phyloP scores from a whole-genome alignment of 2,888 invertebrate genomes.

The Parnassius smintheus region DNA sequence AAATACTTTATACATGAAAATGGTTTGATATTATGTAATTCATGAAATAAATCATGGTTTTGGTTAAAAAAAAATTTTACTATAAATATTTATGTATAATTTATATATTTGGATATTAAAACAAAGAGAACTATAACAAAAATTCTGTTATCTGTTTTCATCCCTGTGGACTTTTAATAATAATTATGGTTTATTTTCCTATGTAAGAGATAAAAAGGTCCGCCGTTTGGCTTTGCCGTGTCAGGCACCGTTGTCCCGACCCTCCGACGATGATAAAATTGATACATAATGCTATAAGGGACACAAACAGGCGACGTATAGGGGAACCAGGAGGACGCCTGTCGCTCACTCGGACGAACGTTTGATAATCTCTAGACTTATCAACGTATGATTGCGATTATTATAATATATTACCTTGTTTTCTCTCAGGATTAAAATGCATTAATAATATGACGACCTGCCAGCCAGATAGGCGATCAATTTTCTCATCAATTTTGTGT shows the following conservation, averaged over 20 bases:
- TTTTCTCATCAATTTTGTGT: constrained; percentile 47
- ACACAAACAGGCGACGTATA: constrained; percentile 44
- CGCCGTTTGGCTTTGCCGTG: constrained; percentile 43
- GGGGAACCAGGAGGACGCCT: constrained; percentile 48
- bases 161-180: too few relatives aligned
- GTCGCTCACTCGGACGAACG: constrained; percentile 32
- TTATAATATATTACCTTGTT: constrained; percentile 26
- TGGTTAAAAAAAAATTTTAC: too few relatives aligned
- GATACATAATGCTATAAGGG: constrained; percentile 47
- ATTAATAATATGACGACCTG: constrained; percentile 40
- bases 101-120: too few relatives aligned
- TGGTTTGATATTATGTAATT: too few relatives aligned
- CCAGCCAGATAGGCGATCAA: constrained; percentile 75
- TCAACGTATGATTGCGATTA: constrained; percentile 22
- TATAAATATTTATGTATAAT: too few relatives aligned
- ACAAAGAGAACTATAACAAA: too few relatives aligned
- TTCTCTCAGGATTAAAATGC: constrained; percentile 24
- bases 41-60: too few relatives aligned
- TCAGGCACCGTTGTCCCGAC: constrained; percentile 59
- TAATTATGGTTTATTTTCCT: too few relatives aligned
- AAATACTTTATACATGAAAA: too few relatives aligned
- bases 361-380: constrained; percentile 34
- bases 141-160: too few relatives aligned
- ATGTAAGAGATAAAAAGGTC: not conserved
- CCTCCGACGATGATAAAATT: constrained; percentile 63